These are phyloP conservation scores for Drosophila dunni DNA, from an alignment of 1,140 invertebrate species.

Conservation along the genomic window DNA sequence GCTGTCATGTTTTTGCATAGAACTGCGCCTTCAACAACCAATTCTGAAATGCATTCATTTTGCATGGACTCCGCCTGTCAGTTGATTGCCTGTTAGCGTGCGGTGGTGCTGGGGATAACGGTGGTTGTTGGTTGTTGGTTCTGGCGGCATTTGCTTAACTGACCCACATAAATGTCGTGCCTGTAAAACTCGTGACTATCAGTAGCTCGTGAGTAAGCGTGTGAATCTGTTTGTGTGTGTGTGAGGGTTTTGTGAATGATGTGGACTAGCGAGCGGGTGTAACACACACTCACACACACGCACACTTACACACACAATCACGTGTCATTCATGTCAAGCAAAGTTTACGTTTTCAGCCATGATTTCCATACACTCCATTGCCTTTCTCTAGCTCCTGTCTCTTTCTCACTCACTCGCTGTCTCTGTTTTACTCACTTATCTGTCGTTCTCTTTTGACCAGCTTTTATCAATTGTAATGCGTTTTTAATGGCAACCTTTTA, in stretches of 20 bases:
- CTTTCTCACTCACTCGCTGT: slow-evolving; percentile 9
- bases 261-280: slow-evolving; percentile 42
- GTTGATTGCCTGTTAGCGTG: slow-evolving; percentile 76
- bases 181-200: slow-evolving; percentile 45
- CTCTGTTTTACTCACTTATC: neutral
- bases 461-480: slow-evolving; percentile 79
- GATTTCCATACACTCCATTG: slow-evolving; percentile 23
- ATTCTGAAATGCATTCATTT: slow-evolving; percentile 65
- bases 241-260: slow-evolving; percentile 74
- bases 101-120: slow-evolving; percentile 15
- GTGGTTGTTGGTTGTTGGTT: neutral
- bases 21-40: slow-evolving; percentile 49
- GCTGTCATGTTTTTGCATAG: slow-evolving; percentile 33
- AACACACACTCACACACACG: slow-evolving; percentile 24
- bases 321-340: slow-evolving; percentile 63
- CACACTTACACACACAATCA: slow-evolving; percentile 23
- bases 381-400: slow-evolving; percentile 14
- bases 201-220: slow-evolving; percentile 39
- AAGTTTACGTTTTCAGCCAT: slow-evolving; percentile 53
- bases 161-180: slow-evolving; percentile 66
- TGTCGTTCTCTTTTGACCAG: slow-evolving; percentile 17
- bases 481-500: slow-evolving; percentile 76
- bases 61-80: slow-evolving; percentile 54
- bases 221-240: slow-evolving; percentile 11
- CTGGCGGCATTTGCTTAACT: slow-evolving; percentile 45